A percentile compares a stretch with the other conserved stretches of the same genome.
Evolutionary conservation across 2,113 vertebrate genomes (phyloP).

Genomic region (Microcebus lehilahytsara): DNA sequence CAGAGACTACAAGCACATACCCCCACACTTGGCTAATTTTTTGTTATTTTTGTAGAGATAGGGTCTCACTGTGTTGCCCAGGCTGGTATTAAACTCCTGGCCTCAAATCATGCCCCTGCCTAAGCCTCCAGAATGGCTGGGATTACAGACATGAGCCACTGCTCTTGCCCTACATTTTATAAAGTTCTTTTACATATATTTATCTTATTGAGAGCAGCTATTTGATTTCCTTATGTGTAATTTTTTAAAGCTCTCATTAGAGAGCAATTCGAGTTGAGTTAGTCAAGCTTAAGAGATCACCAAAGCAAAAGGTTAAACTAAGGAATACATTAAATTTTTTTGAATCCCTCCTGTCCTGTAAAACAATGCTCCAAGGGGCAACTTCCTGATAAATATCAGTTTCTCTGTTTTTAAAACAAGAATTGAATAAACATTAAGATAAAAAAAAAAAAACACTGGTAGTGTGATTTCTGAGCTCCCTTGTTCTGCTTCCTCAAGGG

Average conservation of each 20-base stretch:
- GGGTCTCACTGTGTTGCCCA: too few species aligned
- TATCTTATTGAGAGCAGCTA: not conserved
- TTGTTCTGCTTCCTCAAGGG: not conserved
- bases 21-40: too few species aligned
- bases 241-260: not conserved
- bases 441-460: not conserved
- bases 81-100: too few species aligned
- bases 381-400: slow-evolving; percentile 21
- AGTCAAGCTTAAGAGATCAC: not conserved
- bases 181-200: not conserved
- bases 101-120: too few species aligned
- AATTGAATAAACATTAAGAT: slow-evolving; percentile 1
- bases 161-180: not conserved
- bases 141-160: too few species aligned
- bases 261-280: not conserved
- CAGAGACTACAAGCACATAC: too few species aligned
- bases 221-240: not conserved
- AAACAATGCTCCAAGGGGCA: not conserved
- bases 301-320: slow-evolving; percentile 4
- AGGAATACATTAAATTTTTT: slow-evolving; percentile 38
- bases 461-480: not conserved
- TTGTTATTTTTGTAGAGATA: too few species aligned
- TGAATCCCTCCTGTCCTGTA: not conserved
- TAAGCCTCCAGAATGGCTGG: too few species aligned
- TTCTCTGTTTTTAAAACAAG: slow-evolving; percentile 31